Percentiles rank a stretch among this genome's conserved stretches.
phyloP scores from a whole-genome alignment of 1,140 invertebrate genomes.

The Drosophila malerkotliana region DNA sequence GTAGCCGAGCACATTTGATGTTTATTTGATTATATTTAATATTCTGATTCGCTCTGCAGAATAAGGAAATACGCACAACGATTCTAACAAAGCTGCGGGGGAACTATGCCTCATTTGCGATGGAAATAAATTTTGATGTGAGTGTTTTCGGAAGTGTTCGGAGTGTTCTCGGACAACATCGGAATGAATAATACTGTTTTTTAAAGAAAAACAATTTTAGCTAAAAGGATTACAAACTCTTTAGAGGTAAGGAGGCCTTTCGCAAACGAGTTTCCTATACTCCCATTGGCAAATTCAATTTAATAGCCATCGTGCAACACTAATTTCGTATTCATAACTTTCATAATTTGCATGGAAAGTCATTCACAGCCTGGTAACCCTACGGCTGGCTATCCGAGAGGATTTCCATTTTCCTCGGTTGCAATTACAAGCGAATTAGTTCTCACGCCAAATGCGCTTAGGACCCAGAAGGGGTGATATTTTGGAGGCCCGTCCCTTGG shows the following conservation, averaged over 20 bases:
- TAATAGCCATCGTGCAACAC: constrained; percentile 29
- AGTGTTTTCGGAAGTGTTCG: too few relatives aligned
- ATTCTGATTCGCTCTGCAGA: constrained; percentile 35
- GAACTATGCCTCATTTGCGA: constrained; percentile 43
- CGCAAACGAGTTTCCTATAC: background rate
- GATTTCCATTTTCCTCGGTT: constrained; percentile 26
- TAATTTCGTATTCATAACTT: constrained; percentile 74
- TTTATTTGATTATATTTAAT: constrained; percentile 56
- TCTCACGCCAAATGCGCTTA: constrained; percentile 74
- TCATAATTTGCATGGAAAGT: constrained; percentile 64
- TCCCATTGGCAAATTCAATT: constrained; percentile 24
- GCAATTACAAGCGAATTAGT: constrained; percentile 73
- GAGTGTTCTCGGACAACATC: too few relatives aligned
- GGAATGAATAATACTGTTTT: background rate
- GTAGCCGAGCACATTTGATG: constrained; percentile 56
- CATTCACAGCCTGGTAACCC: constrained; percentile 29
- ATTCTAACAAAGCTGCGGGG: background rate
- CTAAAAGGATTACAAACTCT: constrained; percentile 11
- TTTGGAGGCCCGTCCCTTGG: constrained; percentile 18
- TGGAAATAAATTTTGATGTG: constrained; percentile 38
- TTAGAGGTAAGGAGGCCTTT: background rate
- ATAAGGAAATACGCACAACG: background rate
- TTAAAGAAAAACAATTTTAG: background rate
- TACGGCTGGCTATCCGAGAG: constrained; percentile 12
- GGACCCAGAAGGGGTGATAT: constrained; percentile 19